Conservation (phyloP, 2,888 invertebrate species). For the Xanthostigma xanthostigma region DNA sequence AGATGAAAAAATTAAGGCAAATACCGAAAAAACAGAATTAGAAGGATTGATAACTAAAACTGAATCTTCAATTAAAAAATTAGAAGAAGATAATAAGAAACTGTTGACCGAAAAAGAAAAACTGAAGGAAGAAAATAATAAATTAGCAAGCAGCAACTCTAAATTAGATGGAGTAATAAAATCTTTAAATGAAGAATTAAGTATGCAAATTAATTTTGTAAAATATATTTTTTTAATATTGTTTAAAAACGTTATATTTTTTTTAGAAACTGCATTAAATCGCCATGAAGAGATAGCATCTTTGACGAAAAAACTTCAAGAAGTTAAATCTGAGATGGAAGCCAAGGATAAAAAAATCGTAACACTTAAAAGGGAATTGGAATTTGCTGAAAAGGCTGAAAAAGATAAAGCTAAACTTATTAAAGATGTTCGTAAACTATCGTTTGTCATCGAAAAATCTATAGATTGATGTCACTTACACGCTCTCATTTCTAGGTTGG, state of each 20-base stretch:
- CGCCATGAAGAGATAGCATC: slow-evolving; percentile 38
- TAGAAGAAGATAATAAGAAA: slow-evolving; percentile 45
- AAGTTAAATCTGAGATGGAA: slow-evolving; percentile 46
- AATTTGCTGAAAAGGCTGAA: slow-evolving; percentile 31
- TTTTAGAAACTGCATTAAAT: slow-evolving; percentile 36
- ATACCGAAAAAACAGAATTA: slow-evolving; percentile 34
- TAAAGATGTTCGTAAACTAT: slow-evolving; percentile 34
- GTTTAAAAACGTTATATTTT: slow-evolving; percentile 6
- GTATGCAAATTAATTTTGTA: slow-evolving; percentile 16
- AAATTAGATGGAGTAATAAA: slow-evolving; percentile 41
- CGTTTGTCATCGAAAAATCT: not conserved
- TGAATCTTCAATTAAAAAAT: slow-evolving; percentile 30
- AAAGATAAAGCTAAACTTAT: slow-evolving; percentile 41
- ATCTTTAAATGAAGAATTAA: slow-evolving; percentile 40
- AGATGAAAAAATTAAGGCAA: slow-evolving; percentile 34
- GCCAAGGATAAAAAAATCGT: slow-evolving; percentile 46
- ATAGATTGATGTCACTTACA: not conserved
- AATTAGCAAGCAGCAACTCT: slow-evolving; percentile 33
- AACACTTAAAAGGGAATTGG: slow-evolving; percentile 42
- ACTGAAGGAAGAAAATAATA: slow-evolving; percentile 30
- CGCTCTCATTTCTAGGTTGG: slow-evolving; percentile 31
- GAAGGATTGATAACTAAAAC: slow-evolving; percentile 37
- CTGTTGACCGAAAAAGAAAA: slow-evolving; percentile 34
- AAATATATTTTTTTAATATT: slow-evolving; percentile 4
- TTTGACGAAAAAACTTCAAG: slow-evolving; percentile 46